phyloP scores from a whole-genome alignment of 92 coral and sea anemone genomes.

The Umimayanthus chanpuru region DNA sequence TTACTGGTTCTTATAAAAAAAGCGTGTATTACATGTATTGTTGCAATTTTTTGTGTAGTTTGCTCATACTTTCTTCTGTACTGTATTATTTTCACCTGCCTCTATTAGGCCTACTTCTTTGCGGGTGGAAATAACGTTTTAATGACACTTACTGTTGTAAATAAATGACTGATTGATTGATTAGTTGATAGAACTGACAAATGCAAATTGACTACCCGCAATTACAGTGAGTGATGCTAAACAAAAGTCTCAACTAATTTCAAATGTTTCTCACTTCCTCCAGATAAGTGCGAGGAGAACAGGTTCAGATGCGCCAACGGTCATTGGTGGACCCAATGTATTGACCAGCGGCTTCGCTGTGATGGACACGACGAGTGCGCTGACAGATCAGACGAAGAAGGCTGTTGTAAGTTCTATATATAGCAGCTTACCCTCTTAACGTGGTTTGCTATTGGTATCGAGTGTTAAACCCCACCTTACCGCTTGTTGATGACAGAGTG shows the following conservation, averaged over 20 bases:
- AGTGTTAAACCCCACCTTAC: not conserved
- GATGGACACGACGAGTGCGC: slow-evolving; percentile 77
- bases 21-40: too few relatives aligned
- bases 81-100: too few relatives aligned
- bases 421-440: not conserved
- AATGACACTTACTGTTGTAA: too few relatives aligned
- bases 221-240: not conserved
- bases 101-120: too few relatives aligned
- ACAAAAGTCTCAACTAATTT: not conserved
- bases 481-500: not conserved
- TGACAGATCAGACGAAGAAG: slow-evolving; percentile 76
- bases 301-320: slow-evolving; percentile 69
- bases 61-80: too few relatives aligned
- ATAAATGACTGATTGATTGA: too few relatives aligned
- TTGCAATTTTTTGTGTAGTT: too few relatives aligned
- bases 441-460: not conserved
- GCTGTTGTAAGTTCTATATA: slow-evolving; percentile 68
- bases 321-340: slow-evolving; percentile 92
- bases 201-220: too few relatives aligned
- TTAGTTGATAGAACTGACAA: too few relatives aligned
- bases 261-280: not conserved
- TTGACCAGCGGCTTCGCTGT: slow-evolving; percentile 59
- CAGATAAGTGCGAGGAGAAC: slow-evolving; percentile 60
- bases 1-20: too few relatives aligned
- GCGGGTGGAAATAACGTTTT: too few relatives aligned